Evolutionary conservation across 23 tunicate genomes (phyloP).

Genomic region (Trididemnum clinides): DNA sequence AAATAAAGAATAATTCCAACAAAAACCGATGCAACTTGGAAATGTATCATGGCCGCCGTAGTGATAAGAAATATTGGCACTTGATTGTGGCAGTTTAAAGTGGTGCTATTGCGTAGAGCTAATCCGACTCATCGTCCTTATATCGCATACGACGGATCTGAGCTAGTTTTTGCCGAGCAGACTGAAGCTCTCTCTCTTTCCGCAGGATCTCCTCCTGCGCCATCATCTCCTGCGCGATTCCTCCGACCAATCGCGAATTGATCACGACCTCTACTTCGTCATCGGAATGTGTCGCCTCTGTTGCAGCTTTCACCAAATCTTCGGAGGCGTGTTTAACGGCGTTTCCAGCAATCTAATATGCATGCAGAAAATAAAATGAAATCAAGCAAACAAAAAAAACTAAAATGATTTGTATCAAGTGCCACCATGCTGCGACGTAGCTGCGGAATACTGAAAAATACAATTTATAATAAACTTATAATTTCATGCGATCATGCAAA

Average conservation of each 20-base stretch:
- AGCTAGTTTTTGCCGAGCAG: slow-evolving; percentile 90
- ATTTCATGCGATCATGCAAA: too few species aligned
- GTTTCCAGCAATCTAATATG: slow-evolving; percentile 98
- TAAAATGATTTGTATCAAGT: neutral
- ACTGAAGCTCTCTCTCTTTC: slow-evolving; percentile 89
- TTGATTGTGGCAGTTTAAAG: too few species aligned
- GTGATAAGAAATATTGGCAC: too few species aligned
- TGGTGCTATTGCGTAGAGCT: neutral
- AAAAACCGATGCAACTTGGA: neutral
- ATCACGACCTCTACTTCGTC: slow-evolving; percentile 84
- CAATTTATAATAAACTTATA: too few species aligned
- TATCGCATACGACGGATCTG: slow-evolving; percentile 83
- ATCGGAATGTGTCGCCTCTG: slow-evolving; percentile 68
- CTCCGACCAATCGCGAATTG: slow-evolving; percentile 81
- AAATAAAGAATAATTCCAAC: neutral
- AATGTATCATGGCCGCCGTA: neutral
- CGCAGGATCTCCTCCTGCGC: slow-evolving; percentile 97
- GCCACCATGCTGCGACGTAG: too few species aligned
- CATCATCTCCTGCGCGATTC: slow-evolving; percentile 96
- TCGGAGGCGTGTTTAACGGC: slow-evolving; percentile 97
- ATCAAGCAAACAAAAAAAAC: neutral
- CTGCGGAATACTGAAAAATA: too few species aligned
- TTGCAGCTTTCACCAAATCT: slow-evolving; percentile 92
- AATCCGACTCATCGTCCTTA: slow-evolving; percentile 87
- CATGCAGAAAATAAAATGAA: neutral